Conservation (phyloP, 2,797 vertebrate species). For the Acrossocheilus fasciatus region DNA sequence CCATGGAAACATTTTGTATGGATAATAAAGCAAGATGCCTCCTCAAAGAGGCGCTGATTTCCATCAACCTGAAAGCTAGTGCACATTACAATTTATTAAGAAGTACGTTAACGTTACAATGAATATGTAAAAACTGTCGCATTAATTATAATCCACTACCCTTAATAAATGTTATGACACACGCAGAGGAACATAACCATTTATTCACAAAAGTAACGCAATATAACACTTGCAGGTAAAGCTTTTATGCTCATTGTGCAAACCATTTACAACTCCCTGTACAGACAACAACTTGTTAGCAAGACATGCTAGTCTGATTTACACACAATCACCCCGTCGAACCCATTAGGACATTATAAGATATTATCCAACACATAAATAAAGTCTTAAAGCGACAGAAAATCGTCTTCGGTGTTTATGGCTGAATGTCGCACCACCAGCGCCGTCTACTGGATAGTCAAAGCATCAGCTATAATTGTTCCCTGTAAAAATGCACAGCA, state of each 20-base stretch:
- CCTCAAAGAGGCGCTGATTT: neutral
- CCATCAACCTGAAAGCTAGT: neutral
- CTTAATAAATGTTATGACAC: neutral
- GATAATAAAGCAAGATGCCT: neutral
- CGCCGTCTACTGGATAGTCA: constrained; percentile 1
- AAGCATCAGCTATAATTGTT: neutral
- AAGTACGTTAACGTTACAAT: too few species aligned
- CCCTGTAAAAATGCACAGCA: neutral
- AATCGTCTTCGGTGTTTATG: neutral
- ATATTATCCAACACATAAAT: neutral
- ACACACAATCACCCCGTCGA: neutral
- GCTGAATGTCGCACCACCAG: neutral
- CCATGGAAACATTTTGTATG: constrained; percentile 12
- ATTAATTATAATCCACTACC: neutral
- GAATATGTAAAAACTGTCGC: neutral
- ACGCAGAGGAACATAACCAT: neutral
- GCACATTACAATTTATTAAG: neutral
- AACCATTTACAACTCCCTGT: neutral
- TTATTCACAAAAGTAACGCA: neutral
- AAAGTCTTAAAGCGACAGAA: neutral
- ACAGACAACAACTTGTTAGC: neutral
- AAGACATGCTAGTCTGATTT: neutral
- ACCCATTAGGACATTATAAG: neutral
- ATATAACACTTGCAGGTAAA: neutral
- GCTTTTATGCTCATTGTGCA: neutral